phyloP scores from a whole-genome alignment of 1,140 invertebrate genomes.

The Ceratina australensis region DNA sequence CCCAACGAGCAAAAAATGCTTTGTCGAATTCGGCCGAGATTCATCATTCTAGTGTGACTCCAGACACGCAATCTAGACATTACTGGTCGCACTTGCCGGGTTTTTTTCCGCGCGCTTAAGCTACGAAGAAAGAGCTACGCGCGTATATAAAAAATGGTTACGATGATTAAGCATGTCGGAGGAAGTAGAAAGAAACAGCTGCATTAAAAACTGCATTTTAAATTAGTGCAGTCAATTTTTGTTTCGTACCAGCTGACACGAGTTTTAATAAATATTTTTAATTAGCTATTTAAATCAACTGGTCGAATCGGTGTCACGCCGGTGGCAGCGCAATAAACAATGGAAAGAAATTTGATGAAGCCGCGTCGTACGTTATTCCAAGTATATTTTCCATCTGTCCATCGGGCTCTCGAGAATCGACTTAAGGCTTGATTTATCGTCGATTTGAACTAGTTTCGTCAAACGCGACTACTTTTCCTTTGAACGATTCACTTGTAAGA shows the following conservation, averaged over 20 bases:
- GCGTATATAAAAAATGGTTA: conserved; percentile 1
- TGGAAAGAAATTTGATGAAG: no score
- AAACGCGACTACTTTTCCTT: not conserved
- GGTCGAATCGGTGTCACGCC: no score
- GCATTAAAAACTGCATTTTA: no score
- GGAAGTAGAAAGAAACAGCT: not conserved
- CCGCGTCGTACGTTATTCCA: no score
- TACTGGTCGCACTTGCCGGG: not conserved
- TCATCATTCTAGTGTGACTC: conserved; percentile 14
- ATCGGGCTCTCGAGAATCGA: no score
- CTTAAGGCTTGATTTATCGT: not conserved
- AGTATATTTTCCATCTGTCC: no score
- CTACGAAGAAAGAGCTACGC: not conserved
- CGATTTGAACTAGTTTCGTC: not conserved
- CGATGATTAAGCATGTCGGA: not conserved
- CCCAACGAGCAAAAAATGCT: conserved; percentile 3
- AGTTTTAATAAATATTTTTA: no score
- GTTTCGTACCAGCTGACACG: no score
- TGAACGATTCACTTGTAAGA: not conserved
- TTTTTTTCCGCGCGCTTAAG: conserved; percentile 5
- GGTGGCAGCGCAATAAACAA: no score
- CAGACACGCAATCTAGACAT: conserved; percentile 21
- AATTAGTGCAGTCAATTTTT: no score
- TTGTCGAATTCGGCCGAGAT: conserved; percentile 24
- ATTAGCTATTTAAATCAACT: no score